These are phyloP conservation scores for Pogonognathellus flavescens DNA, from an alignment of 1,140 invertebrate species.

Conservation along the genomic window DNA sequence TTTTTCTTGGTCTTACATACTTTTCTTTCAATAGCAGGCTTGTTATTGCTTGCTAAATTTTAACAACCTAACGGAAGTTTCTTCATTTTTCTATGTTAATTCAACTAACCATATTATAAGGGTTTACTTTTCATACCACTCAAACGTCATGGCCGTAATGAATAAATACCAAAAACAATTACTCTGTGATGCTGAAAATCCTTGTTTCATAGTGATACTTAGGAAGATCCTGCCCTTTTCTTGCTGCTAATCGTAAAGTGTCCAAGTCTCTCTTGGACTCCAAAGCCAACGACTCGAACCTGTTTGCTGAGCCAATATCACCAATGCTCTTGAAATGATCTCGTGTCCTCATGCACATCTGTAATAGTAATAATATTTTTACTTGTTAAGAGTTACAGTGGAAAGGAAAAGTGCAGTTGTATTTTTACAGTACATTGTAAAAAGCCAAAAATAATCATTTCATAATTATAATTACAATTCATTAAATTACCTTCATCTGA, in stretches of 20 bases:
- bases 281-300: conserved; percentile 89
- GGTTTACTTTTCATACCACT: neutral
- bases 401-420: too few relatives aligned
- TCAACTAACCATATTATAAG: neutral
- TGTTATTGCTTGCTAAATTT: too few relatives aligned
- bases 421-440: too few relatives aligned
- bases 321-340: conserved; percentile 93
- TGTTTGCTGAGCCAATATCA: conserved; percentile 90
- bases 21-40: too few relatives aligned
- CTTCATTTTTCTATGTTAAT: neutral
- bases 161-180: conserved; percentile 27
- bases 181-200: conserved; percentile 67
- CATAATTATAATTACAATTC: too few relatives aligned
- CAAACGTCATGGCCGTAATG: neutral
- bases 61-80: too few relatives aligned
- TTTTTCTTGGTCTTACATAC: too few relatives aligned
- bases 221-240: conserved; percentile 76
- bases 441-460: too few relatives aligned
- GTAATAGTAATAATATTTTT: conserved; percentile 68
- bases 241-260: conserved; percentile 81
- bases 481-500: conserved; percentile 78
- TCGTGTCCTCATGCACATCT: conserved; percentile 86
- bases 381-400: neutral
- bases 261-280: conserved; percentile 91
- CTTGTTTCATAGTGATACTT: conserved; percentile 93